These are phyloP conservation scores for Apis laboriosa DNA, from an alignment of 1,140 invertebrate species.

Conservation along the genomic window DNA sequence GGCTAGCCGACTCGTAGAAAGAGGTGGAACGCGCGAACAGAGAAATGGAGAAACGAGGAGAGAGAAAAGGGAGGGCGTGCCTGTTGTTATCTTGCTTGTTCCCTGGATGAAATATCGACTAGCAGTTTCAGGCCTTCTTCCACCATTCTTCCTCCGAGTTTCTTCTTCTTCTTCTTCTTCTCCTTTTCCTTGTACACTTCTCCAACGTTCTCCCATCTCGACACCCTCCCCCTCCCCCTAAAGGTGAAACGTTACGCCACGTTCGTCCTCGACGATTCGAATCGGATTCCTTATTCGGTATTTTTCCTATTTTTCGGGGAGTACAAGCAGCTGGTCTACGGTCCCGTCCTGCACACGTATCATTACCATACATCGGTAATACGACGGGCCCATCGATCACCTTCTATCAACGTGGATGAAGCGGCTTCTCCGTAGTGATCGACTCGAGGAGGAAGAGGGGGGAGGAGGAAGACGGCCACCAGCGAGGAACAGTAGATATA, in stretches of 20 bases:
- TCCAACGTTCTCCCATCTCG: not conserved
- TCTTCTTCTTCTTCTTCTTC: slow-evolving; percentile 23
- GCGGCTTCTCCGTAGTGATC: slow-evolving; percentile 45
- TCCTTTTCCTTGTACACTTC: not conserved
- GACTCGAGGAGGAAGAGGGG: not conserved
- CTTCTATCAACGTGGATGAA: slow-evolving; percentile 17
- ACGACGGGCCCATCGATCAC: slow-evolving; percentile 55
- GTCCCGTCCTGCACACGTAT: slow-evolving; percentile 35
- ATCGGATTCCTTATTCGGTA: not conserved
- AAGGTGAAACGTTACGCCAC: slow-evolving; percentile 33
- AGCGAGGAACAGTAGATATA: not conserved
- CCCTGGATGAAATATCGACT: slow-evolving; percentile 77
- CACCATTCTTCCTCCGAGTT: slow-evolving; percentile 32
- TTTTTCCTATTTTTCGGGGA: slow-evolving; percentile 6
- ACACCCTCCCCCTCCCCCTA: not conserved
- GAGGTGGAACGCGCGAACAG: slow-evolving; percentile 31
- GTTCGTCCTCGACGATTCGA: slow-evolving; percentile 29
- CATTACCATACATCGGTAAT: slow-evolving; percentile 59
- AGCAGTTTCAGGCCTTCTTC: slow-evolving; percentile 75
- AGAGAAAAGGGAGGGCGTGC: slow-evolving; percentile 71
- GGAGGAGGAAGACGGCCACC: not conserved
- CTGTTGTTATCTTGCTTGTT: slow-evolving; percentile 78
- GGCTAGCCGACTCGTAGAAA: slow-evolving; percentile 50
- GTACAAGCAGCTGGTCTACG: slow-evolving; percentile 4
- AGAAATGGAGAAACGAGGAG: slow-evolving; percentile 32